Conservation (phyloP, 2,888 invertebrate genomes). For the Ornithoptera priamus region DNA sequence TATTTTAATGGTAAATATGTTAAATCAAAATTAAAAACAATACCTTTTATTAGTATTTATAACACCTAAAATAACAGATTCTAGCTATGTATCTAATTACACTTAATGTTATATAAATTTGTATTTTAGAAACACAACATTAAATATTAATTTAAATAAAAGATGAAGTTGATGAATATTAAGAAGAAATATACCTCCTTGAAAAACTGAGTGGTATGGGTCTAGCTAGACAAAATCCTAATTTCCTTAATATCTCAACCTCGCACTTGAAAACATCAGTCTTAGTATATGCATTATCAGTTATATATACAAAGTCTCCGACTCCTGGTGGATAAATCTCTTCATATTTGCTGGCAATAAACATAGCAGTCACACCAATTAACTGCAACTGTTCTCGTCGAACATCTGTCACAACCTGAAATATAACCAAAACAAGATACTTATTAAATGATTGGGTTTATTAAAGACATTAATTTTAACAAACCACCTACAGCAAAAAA, state of each 20-base stretch:
- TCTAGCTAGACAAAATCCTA: slow-evolving; percentile 90
- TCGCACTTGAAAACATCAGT: slow-evolving; percentile 92
- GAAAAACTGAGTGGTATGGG: slow-evolving; percentile 95
- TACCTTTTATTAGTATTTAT: too few relatives aligned
- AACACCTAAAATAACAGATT: too few relatives aligned
- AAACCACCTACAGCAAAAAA: too few relatives aligned
- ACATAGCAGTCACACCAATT: slow-evolving; percentile 93
- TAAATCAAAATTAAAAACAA: too few relatives aligned
- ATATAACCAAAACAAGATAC: slow-evolving; percentile 27
- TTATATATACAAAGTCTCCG: slow-evolving; percentile 93
- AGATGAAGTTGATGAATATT: too few relatives aligned
- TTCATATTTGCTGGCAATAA: slow-evolving; percentile 96
- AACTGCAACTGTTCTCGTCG: slow-evolving; percentile 88
- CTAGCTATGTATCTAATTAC: too few relatives aligned
- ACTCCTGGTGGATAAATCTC: slow-evolving; percentile 95
- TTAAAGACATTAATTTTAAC: too few relatives aligned
- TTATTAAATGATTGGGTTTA: too few relatives aligned
- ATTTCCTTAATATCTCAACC: slow-evolving; percentile 84
- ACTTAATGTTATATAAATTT: too few relatives aligned
- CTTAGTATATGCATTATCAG: slow-evolving; percentile 91
- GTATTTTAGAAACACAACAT: too few relatives aligned
- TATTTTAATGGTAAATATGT: too few relatives aligned
- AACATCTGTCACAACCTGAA: slow-evolving; percentile 81
- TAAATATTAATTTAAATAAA: too few relatives aligned
- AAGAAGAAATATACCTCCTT: slow-evolving; percentile 82